phyloP scores from a whole-genome alignment of 2,113 vertebrate genomes.

The Procavia capensis region DNA sequence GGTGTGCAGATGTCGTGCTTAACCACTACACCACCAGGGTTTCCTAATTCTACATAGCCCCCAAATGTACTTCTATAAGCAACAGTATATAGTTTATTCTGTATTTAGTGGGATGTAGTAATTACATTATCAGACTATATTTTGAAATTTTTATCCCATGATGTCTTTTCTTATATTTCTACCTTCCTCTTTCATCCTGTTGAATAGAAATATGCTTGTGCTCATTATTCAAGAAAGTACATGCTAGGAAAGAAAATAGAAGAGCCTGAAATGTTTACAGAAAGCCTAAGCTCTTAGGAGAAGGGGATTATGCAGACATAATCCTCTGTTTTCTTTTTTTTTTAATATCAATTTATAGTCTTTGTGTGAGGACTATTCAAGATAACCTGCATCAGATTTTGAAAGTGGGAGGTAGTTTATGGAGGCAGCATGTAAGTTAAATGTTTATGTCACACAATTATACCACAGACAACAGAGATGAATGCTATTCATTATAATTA shows the following conservation, averaged over 20 bases:
- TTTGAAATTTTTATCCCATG: slow-evolving; percentile 34
- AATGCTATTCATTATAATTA: neutral
- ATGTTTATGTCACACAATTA: neutral
- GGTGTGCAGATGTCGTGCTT: too few species aligned
- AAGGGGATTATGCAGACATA: too few species aligned
- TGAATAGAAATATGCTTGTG: neutral
- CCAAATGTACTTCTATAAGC: neutral
- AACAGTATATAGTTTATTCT: neutral
- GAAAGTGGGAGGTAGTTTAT: neutral
- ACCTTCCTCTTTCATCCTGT: neutral
- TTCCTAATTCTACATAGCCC: slow-evolving; percentile 36
- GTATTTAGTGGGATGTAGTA: neutral
- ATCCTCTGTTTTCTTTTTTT: neutral
- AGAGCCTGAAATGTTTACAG: neutral
- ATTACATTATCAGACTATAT: neutral
- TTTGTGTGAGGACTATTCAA: neutral
- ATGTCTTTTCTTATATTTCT: neutral
- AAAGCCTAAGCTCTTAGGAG: neutral
- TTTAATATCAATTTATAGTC: neutral
- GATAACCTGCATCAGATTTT: neutral
- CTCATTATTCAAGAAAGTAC: neutral
- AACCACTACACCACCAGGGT: too few species aligned
- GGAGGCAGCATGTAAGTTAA: neutral
- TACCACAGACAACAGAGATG: neutral
- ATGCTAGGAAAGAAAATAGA: neutral